Base-by-base conservation (phyloP, 2,797 vertebrate genomes). In the Pangasius krempfi region DNA sequence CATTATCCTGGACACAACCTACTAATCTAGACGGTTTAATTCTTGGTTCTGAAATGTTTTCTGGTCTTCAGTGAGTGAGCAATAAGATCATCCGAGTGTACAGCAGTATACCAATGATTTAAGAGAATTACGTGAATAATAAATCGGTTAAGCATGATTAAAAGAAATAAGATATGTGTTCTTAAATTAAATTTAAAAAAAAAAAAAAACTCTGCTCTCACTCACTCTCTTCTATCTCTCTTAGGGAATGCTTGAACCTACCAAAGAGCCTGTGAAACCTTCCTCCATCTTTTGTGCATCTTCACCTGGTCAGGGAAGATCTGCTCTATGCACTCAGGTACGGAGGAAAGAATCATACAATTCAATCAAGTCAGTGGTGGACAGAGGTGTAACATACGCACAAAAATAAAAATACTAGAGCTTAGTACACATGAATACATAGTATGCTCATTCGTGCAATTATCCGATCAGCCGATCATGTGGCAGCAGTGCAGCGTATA, bases 231-330 rank as follows among this genome's bases (percentile, higher is more conserved):
- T 40, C 83, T 90, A 80, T 89, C 0, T 90, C 89, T 91, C 91
- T 92, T 92, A 99, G 98, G 97, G 97, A 94, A 97, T 97, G 97
- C 96, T 98, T 92, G 97, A 99, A 91, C 97, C 97, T 92, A 98
- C 97, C 93, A 99, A 99, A 97, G 97, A 98, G 93, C 95, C 97
- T 91, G 90, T 96, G 92, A 96, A 97, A 94, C 95, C 97, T 92
- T 94, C 96, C 83, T 96, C 96, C 93, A 96, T 96, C 60, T 88
- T 85, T 93, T 95, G 97, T 90, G 96, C 95, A 86, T 95, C 97
- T 91, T 95, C 95, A 94, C 96, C 96, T 91, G 94, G 95, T 90
- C 94, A 95, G 92, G 93, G 95, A 90, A 91, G 95, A 87, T 95
- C 95, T 87, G 96, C 93, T 95, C 94, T 92, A 95, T 96, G 96